Evolutionary conservation across 1,140 invertebrate genomes (phyloP).

Genomic region (Hypothenemus hampei): DNA sequence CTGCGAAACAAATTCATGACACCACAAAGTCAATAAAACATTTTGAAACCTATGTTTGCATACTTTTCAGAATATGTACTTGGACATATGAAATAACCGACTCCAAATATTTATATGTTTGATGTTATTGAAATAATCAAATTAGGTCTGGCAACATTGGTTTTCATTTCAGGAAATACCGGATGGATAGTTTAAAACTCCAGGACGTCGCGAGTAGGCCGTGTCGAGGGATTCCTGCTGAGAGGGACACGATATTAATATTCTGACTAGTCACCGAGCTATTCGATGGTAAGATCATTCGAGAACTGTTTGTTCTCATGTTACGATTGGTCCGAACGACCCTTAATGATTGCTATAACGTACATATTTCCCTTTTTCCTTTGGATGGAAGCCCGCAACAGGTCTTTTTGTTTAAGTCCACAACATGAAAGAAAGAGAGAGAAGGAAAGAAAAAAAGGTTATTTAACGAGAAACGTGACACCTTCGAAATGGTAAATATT

Average conservation of each 20-base stretch:
- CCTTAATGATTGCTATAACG: too few species aligned
- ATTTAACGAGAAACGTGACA: constrained; percentile 16
- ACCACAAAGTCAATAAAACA: too few species aligned
- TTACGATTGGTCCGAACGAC: constrained; percentile 18
- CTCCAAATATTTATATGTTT: too few species aligned
- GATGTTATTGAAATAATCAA: neutral
- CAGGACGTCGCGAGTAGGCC: constrained; percentile 31
- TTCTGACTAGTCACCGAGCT: constrained; percentile 40
- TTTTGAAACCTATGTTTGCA: too few species aligned
- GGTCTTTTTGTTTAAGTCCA: too few species aligned
- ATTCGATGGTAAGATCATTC: constrained; percentile 31
- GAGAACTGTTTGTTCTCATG: constrained; percentile 4
- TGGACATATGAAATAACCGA: too few species aligned
- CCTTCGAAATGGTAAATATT: constrained; percentile 5
- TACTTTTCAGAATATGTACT: too few species aligned
- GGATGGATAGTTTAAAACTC: constrained; percentile 22
- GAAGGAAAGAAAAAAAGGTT: too few species aligned
- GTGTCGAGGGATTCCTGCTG: constrained; percentile 37
- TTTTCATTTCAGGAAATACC: neutral
- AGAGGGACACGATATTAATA: constrained; percentile 35
- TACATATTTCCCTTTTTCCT: too few species aligned
- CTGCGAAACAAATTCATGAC: too few species aligned
- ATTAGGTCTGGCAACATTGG: constrained; percentile 15
- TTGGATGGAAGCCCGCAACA: too few species aligned
- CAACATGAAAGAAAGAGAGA: too few species aligned